These are phyloP conservation scores for Hippoglossus hippoglossus DNA, from an alignment of 2,797 vertebrate genomes.

Conservation along the genomic window DNA sequence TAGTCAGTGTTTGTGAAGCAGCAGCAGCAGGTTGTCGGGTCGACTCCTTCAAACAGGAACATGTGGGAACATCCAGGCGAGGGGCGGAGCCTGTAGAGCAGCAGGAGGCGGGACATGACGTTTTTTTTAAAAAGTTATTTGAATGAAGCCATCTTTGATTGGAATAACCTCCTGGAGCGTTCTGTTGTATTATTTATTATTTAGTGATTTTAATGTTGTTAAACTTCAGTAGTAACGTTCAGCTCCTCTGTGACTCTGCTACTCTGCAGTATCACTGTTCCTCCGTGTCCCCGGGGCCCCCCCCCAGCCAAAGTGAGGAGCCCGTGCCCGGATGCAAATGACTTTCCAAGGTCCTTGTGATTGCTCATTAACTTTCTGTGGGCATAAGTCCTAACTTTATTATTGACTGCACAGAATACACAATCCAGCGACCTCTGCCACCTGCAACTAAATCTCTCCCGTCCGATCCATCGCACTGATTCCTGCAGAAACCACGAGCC, in stretches of 20 bases:
- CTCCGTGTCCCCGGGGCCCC: slow-evolving; percentile 79
- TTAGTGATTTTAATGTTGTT: no score
- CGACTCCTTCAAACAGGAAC: no score
- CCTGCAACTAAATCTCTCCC: slow-evolving; percentile 97
- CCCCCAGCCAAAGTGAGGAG: slow-evolving; percentile 83
- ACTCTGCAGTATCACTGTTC: slow-evolving; percentile 38
- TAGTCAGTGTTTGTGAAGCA: no score
- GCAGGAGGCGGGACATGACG: no score
- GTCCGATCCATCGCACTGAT: slow-evolving; percentile 93
- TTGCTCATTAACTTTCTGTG: slow-evolving; percentile 96
- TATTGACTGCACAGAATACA: slow-evolving; percentile 99
- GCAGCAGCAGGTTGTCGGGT: no score
- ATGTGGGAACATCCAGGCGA: no score
- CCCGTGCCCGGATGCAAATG: slow-evolving; percentile 92
- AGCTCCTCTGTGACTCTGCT: background rate
- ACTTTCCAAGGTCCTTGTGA: slow-evolving; percentile 98
- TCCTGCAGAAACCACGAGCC: slow-evolving; percentile 87
- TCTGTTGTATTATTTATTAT: background rate
- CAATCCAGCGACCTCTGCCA: slow-evolving; percentile 99
- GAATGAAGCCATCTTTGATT: no score
- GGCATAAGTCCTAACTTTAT: slow-evolving; percentile 99
- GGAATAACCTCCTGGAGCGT: no score
- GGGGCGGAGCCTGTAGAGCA: no score
- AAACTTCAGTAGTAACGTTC: background rate
- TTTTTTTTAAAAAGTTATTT: no score